Evolutionary conservation across 2,113 vertebrate species (phyloP).

Genomic region (Xyliphius kryptos): DNA sequence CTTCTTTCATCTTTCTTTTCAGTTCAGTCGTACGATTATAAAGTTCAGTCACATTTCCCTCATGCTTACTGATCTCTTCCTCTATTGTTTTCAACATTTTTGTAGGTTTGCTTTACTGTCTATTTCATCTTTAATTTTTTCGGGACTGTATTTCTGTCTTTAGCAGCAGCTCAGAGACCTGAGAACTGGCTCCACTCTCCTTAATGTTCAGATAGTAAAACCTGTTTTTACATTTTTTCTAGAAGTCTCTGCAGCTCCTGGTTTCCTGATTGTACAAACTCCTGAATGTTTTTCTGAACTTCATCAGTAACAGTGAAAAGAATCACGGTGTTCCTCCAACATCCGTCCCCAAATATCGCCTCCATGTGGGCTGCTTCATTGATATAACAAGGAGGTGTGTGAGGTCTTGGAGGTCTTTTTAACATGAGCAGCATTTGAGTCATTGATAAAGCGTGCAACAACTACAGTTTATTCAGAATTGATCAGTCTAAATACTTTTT

Average conservation of each 20-base stretch:
- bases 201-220: constrained; percentile 12
- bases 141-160: background rate
- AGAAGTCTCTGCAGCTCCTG: constrained; percentile 16
- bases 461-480: too few relatives aligned
- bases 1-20: constrained; percentile 10
- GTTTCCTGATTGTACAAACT: background rate
- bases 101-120: background rate
- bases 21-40: constrained; percentile 9
- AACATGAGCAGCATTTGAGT: too few relatives aligned
- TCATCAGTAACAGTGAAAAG: constrained; percentile 24
- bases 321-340: constrained; percentile 21
- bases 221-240: constrained; percentile 18
- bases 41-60: constrained; percentile 6
- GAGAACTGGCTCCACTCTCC: background rate
- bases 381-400: constrained; percentile 26
- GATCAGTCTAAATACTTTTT: background rate
- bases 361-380: constrained; percentile 10
- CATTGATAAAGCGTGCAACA: too few relatives aligned
- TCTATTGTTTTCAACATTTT: constrained; percentile 8
- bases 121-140: constrained; percentile 2
- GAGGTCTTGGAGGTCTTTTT: constrained; percentile 32
- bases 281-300: constrained; percentile 4
- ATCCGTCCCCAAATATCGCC: constrained; percentile 30
- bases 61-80: constrained; percentile 2
- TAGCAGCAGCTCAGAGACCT: background rate